Conservation (phyloP, 2,888 invertebrate species). For the Lamellibrachia satsuma region DNA sequence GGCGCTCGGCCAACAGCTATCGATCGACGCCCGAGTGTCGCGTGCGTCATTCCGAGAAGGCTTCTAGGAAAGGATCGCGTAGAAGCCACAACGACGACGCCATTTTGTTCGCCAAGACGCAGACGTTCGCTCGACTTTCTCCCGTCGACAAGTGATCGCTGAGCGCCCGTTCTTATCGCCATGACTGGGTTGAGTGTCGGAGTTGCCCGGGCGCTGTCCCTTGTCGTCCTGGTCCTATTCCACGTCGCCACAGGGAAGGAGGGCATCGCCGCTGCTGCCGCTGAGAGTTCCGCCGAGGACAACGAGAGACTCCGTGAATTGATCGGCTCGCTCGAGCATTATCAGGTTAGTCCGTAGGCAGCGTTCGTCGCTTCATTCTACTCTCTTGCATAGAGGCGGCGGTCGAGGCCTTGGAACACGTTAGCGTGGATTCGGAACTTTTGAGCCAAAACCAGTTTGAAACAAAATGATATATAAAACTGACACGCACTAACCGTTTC, state of each 20-base stretch:
- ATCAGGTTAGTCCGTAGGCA: not conserved
- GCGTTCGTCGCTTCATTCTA: not conserved
- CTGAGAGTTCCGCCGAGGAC: not conserved
- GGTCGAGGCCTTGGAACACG: no score
- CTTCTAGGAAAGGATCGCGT: not conserved
- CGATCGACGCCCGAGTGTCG: not conserved
- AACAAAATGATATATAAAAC: no score
- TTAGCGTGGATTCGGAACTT: no score
- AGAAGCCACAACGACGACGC: conserved; percentile 17
- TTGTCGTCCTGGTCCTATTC: not conserved
- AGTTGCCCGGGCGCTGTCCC: not conserved
- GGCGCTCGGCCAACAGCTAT: not conserved
- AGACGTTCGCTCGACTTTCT: not conserved
- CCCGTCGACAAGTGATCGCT: not conserved
- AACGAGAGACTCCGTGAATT: not conserved
- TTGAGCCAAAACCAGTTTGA: no score
- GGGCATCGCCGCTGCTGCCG: not conserved
- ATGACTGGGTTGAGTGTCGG: not conserved
- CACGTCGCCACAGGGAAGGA: not conserved
- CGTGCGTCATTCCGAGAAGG: conserved; percentile 13
- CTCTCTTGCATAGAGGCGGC: not conserved
- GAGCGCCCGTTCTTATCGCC: not conserved
- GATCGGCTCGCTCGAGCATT: not conserved
- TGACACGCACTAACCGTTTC: no score
- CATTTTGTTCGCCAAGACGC: not conserved